Conservation (phyloP, 2,888 invertebrate species). For the Plemyria rubiginata region DNA sequence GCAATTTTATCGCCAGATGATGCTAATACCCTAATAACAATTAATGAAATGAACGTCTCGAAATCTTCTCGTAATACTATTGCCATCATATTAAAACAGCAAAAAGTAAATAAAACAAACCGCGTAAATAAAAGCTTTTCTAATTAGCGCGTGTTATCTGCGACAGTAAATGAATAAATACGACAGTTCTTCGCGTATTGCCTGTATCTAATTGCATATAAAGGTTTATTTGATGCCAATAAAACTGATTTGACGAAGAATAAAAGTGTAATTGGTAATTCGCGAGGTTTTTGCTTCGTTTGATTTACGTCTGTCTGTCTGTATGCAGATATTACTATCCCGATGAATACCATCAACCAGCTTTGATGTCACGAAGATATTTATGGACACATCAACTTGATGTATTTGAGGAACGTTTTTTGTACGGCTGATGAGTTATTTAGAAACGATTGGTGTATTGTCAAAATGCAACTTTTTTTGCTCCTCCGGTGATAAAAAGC, state of each 20-base stretch:
- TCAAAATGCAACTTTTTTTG: conserved; percentile 39
- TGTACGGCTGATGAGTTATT: conserved; percentile 39
- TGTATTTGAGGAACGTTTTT: conserved; percentile 36
- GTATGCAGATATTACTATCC: conserved; percentile 38
- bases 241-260: conserved; percentile 39
- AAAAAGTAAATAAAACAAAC: conserved; percentile 25
- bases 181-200: conserved; percentile 29
- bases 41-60: conserved; percentile 24
- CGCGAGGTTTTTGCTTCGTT: conserved; percentile 27
- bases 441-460: conserved; percentile 40
- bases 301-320: conserved; percentile 41
- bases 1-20: conserved; percentile 25
- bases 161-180: conserved; percentile 33
- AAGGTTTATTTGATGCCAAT: conserved; percentile 39
- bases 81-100: conserved; percentile 30
- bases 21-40: conserved; percentile 30
- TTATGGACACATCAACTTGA: conserved; percentile 34
- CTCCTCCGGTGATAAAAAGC: conserved; percentile 36
- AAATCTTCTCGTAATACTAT: conserved; percentile 18
- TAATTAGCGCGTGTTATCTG: conserved; percentile 40
- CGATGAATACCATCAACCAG: conserved; percentile 26
- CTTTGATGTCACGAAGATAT: conserved; percentile 37
- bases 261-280: conserved; percentile 37
- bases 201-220: conserved; percentile 39
- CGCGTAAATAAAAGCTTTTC: conserved; percentile 37